Percentiles rank a stretch among this genome's conserved stretches.
Evolutionary conservation across 2,888 invertebrate species (phyloP).

Genomic region (Busseola fusca): DNA sequence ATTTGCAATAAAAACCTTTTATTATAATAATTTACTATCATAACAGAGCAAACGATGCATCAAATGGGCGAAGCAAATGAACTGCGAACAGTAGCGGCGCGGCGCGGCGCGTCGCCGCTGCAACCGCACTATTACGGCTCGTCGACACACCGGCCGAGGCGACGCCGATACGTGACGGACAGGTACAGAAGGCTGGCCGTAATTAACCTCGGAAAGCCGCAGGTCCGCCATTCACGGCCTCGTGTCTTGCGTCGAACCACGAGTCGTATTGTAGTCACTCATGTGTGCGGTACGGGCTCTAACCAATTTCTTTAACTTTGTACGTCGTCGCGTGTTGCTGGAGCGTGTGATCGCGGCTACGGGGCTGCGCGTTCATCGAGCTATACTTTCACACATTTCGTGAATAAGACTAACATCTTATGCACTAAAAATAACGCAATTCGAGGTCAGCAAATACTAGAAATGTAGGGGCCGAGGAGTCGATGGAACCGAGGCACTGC

Average conservation of each 20-base stretch:
- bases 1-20: constrained; percentile 43
- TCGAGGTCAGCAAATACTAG: background rate
- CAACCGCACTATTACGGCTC: constrained; percentile 43
- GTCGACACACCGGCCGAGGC: constrained; percentile 19
- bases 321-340: background rate
- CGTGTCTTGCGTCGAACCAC: background rate
- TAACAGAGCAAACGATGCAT: constrained; percentile 44
- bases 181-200: background rate
- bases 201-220: background rate
- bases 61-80: constrained; percentile 52
- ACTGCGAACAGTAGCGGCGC: constrained; percentile 48
- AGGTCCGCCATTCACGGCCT: too few species aligned
- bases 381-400: background rate
- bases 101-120: constrained; percentile 34
- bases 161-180: background rate
- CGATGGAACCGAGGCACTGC: too few species aligned
- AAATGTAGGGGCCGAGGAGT: background rate
- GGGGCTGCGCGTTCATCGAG: background rate
- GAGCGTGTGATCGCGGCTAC: background rate
- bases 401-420: background rate
- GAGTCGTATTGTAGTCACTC: background rate
- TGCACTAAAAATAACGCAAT: background rate
- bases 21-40: constrained; percentile 48
- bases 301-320: background rate
- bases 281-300: background rate